Evolutionary conservation across 1,140 invertebrate genomes (phyloP).

Genomic region (Leptinotarsa undecemlineata): DNA sequence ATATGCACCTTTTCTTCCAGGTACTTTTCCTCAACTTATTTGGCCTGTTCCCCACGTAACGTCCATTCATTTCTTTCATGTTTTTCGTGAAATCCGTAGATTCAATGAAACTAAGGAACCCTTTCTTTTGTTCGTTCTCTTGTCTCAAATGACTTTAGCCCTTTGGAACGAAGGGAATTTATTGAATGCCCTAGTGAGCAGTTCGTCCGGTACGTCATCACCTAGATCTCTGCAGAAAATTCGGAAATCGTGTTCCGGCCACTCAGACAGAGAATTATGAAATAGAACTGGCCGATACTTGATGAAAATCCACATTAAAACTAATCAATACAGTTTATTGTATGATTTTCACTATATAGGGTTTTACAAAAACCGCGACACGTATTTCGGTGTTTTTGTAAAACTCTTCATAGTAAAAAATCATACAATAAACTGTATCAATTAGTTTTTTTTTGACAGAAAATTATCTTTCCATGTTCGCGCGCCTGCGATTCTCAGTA

Average conservation of each 20-base stretch:
- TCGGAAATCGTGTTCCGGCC: slow-evolving; percentile 95
- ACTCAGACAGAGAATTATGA: slow-evolving; percentile 77
- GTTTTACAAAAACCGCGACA: too few species aligned
- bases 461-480: too few species aligned
- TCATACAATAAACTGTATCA: too few species aligned
- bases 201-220: slow-evolving; percentile 98
- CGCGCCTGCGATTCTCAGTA: too few species aligned
- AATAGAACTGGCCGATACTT: too few species aligned
- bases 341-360: too few species aligned
- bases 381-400: too few species aligned
- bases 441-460: too few species aligned
- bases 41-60: slow-evolving; percentile 96
- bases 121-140: slow-evolving; percentile 96
- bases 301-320: too few species aligned
- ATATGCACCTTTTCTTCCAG: slow-evolving; percentile 93
- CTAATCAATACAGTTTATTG: too few species aligned
- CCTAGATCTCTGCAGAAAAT: slow-evolving; percentile 99
- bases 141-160: slow-evolving; percentile 95
- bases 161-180: slow-evolving; percentile 94
- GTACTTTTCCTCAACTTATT: slow-evolving; percentile 96
- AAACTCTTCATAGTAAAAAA: too few species aligned
- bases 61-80: slow-evolving; percentile 97
- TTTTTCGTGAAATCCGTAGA: slow-evolving; percentile 97
- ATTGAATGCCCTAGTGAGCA: slow-evolving; percentile 88
- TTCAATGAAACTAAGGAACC: slow-evolving; percentile 98